Percentiles rank a stretch among this genome's conserved stretches.
These are phyloP conservation scores for Catalaphyllia jardinei DNA, from an alignment of 64 coral and sea anemone species.

Conservation along the genomic window DNA sequence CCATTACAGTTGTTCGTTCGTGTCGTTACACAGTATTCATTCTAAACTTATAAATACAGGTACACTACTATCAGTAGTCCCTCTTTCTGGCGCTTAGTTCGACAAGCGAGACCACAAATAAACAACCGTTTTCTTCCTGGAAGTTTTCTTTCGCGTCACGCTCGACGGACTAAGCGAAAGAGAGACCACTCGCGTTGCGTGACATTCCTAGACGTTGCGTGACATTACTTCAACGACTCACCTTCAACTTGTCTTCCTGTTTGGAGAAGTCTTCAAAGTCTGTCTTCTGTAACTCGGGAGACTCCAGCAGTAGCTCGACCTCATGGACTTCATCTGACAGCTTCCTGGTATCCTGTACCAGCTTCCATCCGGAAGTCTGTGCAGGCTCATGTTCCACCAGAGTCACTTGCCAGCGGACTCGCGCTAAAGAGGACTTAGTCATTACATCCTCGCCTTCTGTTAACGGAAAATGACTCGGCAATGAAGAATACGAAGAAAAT, in stretches of 20 bases:
- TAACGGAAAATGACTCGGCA: neutral
- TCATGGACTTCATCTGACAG: constrained; percentile 86
- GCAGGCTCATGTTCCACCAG: constrained; percentile 11
- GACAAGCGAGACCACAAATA: too few species aligned
- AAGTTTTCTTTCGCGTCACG: too few species aligned
- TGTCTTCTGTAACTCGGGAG: constrained; percentile 84
- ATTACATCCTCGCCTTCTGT: constrained; percentile 86
- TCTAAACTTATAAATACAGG: too few species aligned
- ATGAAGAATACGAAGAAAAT: neutral
- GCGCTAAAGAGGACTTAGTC: constrained; percentile 62
- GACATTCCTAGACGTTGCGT: neutral
- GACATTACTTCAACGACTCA: neutral
- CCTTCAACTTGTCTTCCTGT: constrained; percentile 97
- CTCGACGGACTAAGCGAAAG: too few species aligned
- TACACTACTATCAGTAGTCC: too few species aligned
- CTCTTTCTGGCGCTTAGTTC: too few species aligned
- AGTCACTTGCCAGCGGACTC: constrained; percentile 70
- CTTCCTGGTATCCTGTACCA: constrained; percentile 80
- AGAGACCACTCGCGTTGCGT: too few species aligned
- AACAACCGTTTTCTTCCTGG: too few species aligned
- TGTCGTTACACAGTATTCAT: too few species aligned
- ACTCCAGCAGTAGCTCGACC: constrained; percentile 62
- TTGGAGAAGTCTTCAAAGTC: constrained; percentile 98
- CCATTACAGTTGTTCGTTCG: neutral
- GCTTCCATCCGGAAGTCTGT: constrained; percentile 73